Percentiles rank a stretch among this genome's conserved stretches.
Conservation (phyloP, 2,113 vertebrate genomes). For the Psephotus haematonotus region DNA sequence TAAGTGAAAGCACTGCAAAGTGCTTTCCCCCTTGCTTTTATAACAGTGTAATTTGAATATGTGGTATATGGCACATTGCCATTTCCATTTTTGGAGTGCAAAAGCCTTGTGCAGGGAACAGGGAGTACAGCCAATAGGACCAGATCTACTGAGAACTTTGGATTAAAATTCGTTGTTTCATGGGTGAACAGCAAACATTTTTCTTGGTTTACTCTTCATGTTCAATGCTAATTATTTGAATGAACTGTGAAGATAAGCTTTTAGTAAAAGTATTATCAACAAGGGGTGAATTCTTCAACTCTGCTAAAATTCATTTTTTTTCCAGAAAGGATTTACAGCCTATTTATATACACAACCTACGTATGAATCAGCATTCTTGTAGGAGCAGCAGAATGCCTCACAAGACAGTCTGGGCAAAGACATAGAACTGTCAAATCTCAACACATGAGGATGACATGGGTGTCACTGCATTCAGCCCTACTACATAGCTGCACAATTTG, state of each 20-base stretch:
- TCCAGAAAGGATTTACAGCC: not conserved
- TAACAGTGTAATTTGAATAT: constrained; percentile 31
- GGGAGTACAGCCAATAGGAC: constrained; percentile 30
- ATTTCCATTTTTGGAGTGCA: constrained; percentile 23
- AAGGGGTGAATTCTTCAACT: not conserved
- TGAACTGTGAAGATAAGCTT: not conserved
- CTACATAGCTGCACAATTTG: not conserved
- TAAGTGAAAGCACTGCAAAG: constrained; percentile 30
- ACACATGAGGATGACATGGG: not conserved
- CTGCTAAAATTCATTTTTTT: not conserved
- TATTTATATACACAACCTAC: not conserved
- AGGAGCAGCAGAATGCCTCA: not conserved
- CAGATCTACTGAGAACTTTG: not conserved
- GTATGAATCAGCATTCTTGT: not conserved
- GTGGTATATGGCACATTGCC: not conserved
- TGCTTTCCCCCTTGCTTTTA: not conserved
- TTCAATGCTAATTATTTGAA: not conserved
- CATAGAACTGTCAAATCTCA: not conserved
- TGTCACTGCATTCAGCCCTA: not conserved
- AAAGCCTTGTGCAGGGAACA: not conserved
- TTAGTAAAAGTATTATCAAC: not conserved
- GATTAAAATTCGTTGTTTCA: not conserved
- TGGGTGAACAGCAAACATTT: not conserved
- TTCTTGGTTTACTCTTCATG: not conserved
- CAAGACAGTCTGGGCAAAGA: not conserved